phyloP scores from a whole-genome alignment of 1,140 invertebrate genomes.

The Homarus americanus region DNA sequence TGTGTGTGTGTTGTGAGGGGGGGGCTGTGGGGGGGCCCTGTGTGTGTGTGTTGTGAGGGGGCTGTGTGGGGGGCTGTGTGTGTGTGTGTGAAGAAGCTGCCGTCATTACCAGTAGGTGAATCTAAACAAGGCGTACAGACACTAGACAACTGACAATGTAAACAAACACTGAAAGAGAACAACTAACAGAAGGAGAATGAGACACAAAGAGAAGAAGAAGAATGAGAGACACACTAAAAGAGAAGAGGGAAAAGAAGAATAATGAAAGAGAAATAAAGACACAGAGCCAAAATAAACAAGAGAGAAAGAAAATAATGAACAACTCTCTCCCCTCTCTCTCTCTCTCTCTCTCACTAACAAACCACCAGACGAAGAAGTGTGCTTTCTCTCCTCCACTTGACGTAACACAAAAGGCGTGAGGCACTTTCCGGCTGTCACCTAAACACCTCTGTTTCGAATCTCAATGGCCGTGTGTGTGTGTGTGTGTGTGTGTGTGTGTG shows the following conservation, averaged over 20 bases:
- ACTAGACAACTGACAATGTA: background rate
- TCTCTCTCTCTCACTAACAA: background rate
- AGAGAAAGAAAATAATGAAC: slow-evolving; percentile 19
- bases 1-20: no score
- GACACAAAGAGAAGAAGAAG: no score
- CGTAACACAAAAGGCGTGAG: no score
- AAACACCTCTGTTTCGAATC: no score
- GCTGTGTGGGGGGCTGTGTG: no score
- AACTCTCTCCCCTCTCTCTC: background rate
- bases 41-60: no score
- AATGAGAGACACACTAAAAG: background rate
- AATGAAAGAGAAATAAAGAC: no score
- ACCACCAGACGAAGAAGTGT: background rate
- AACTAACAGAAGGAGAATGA: background rate
- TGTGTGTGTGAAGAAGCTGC: no score
- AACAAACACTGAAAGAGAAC: background rate
- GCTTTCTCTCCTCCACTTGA: background rate
- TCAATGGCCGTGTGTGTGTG: background rate
- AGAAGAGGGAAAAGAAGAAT: background rate
- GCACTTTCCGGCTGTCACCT: no score
- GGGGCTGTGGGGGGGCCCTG: no score
- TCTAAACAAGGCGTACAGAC: background rate
- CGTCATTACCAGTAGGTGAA: no score
- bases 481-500: slow-evolving; percentile 6
- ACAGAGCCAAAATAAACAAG: background rate